These are phyloP conservation scores for Choreutis nemorana DNA, from an alignment of 2,888 invertebrate genomes.

Conservation along the genomic window DNA sequence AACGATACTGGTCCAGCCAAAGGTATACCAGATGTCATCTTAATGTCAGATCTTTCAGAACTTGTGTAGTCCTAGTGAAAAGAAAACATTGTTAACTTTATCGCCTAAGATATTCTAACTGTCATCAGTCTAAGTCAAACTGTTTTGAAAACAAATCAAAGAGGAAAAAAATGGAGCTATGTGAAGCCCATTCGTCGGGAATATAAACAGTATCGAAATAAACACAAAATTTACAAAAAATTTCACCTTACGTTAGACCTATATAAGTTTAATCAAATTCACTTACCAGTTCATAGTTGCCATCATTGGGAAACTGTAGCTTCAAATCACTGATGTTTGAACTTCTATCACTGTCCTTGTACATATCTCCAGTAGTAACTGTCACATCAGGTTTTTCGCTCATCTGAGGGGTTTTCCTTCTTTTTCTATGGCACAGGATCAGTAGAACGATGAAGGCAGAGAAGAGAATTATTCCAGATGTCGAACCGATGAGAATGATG, in stretches of 20 bases:
- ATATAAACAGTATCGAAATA: too few species aligned
- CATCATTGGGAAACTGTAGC: slow-evolving; percentile 82
- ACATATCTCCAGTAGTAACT: slow-evolving; percentile 48
- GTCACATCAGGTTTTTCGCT: slow-evolving; percentile 69
- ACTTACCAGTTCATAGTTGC: slow-evolving; percentile 77
- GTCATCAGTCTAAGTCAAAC: background rate
- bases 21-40: slow-evolving; percentile 66
- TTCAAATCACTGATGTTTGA: slow-evolving; percentile 94
- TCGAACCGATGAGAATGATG: slow-evolving; percentile 84
- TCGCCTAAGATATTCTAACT: background rate
- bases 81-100: slow-evolving; percentile 2
- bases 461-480: slow-evolving; percentile 84
- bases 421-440: slow-evolving; percentile 76
- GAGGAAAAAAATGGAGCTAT: too few species aligned
- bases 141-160: background rate
- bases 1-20: slow-evolving; percentile 82
- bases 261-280: too few species aligned
- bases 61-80: slow-evolving; percentile 53
- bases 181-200: too few species aligned
- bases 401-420: slow-evolving; percentile 52
- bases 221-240: too few species aligned
- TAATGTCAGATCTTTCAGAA: slow-evolving; percentile 56
- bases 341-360: slow-evolving; percentile 85
- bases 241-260: too few species aligned
- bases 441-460: slow-evolving; percentile 84